Evolutionary conservation across 1,140 invertebrate species (phyloP).

Genomic region (Lordiphosa mommai): DNA sequence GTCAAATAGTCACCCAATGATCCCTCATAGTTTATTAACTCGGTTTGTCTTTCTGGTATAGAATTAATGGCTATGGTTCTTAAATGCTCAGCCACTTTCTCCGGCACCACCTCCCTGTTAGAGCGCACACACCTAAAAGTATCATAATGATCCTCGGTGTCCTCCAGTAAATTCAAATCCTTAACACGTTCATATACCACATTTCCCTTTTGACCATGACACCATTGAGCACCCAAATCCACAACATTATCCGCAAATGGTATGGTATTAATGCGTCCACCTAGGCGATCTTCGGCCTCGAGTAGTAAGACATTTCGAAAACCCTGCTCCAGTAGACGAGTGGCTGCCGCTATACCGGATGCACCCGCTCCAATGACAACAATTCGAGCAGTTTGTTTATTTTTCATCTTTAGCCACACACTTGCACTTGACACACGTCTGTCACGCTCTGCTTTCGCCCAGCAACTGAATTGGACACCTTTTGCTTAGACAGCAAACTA

Average conservation of each 20-base stretch:
- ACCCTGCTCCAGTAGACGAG: constrained; percentile 81
- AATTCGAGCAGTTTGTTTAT: constrained; percentile 63
- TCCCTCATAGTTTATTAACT: constrained; percentile 55
- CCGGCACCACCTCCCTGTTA: constrained; percentile 70
- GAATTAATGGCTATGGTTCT: constrained; percentile 51
- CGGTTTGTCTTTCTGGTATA: constrained; percentile 53
- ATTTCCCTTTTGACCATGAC: constrained; percentile 89
- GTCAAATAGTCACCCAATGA: constrained; percentile 81
- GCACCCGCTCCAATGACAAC: constrained; percentile 83
- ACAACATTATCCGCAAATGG: constrained; percentile 83
- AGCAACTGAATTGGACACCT: constrained; percentile 42
- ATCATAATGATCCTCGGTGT: constrained; percentile 45
- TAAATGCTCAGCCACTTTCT: constrained; percentile 45
- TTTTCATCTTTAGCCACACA: constrained; percentile 1
- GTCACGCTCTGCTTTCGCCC: constrained; percentile 9
- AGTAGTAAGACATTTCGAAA: constrained; percentile 81
- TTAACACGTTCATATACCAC: constrained; percentile 84
- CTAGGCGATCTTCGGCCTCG: constrained; percentile 87
- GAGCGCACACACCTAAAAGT: constrained; percentile 72
- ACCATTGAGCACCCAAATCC: constrained; percentile 89
- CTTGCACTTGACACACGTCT: constrained; percentile 2
- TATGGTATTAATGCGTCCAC: constrained; percentile 85
- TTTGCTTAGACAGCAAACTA: neutral
- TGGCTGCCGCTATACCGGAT: constrained; percentile 83
- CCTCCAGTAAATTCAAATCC: constrained; percentile 81